Evolutionary conservation across 1,140 invertebrate genomes (phyloP).

Genomic region (Drosophila santomea): DNA sequence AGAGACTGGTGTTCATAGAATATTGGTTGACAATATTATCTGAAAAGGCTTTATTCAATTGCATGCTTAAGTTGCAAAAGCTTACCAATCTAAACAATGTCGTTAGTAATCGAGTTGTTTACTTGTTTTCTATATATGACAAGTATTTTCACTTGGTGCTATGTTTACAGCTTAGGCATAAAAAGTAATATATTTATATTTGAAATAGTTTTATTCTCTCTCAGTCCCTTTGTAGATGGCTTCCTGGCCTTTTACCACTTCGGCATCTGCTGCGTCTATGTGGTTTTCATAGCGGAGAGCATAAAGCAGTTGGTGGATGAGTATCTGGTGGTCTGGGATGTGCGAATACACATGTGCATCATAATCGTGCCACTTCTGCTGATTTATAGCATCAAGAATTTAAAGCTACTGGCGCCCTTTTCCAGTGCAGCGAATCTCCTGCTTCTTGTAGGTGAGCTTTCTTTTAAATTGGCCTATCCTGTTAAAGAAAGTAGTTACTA

Average conservation of each 20-base stretch:
- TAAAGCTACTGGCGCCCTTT: conserved; percentile 92
- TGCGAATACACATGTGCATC: conserved; percentile 83
- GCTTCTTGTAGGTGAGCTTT: conserved; percentile 87
- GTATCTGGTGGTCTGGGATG: conserved; percentile 81
- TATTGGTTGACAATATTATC: not conserved
- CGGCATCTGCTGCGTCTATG: conserved; percentile 95
- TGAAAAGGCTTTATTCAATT: not conserved
- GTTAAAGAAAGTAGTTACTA: too few species aligned
- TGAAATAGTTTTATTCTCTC: not conserved
- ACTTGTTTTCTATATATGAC: too few species aligned
- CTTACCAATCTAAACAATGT: too few species aligned
- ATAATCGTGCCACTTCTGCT: conserved; percentile 89
- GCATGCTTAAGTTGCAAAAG: not conserved
- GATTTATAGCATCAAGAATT: conserved; percentile 90
- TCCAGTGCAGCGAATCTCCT: conserved; percentile 92
- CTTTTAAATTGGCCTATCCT: too few species aligned
- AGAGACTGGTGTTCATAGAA: not conserved
- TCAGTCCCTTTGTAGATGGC: conserved; percentile 87
- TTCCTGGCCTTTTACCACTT: conserved; percentile 94
- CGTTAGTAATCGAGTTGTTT: too few species aligned
- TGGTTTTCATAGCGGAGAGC: conserved; percentile 93
- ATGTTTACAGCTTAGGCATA: too few species aligned
- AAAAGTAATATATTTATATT: too few species aligned
- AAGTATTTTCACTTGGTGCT: too few species aligned
- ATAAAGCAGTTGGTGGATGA: conserved; percentile 87